Conservation (phyloP, 1,140 invertebrate genomes). For the Condylostylus longicornis region DNA sequence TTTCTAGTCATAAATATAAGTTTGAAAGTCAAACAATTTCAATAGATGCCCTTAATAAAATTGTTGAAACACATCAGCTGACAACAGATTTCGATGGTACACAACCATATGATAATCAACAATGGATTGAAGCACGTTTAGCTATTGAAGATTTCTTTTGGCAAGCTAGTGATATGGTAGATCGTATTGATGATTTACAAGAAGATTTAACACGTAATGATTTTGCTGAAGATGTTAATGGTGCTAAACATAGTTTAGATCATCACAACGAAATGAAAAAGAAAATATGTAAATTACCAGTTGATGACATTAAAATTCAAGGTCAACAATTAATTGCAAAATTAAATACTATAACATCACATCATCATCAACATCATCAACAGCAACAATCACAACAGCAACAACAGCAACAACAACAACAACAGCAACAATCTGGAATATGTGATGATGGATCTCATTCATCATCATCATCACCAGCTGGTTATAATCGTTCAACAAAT, state of each 20-base stretch:
- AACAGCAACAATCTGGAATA: slow-evolving; percentile 5
- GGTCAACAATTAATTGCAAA: slow-evolving; percentile 34
- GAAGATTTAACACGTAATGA: slow-evolving; percentile 81
- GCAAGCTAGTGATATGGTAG: slow-evolving; percentile 82
- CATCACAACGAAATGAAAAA: slow-evolving; percentile 89
- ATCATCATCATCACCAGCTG: no score
- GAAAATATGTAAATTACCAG: slow-evolving; percentile 80
- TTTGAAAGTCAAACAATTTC: slow-evolving; percentile 97
- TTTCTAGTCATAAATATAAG: slow-evolving; percentile 95
- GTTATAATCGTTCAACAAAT: no score
- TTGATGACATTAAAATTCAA: slow-evolving; percentile 76
- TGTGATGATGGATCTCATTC: slow-evolving; percentile 1
- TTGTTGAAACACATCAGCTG: slow-evolving; percentile 80
- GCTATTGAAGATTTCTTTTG: slow-evolving; percentile 90
- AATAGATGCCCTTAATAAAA: slow-evolving; percentile 81
- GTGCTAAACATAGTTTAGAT: slow-evolving; percentile 80
- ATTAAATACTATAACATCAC: slow-evolving; percentile 19
- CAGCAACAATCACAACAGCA: no score
- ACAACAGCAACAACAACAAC: slow-evolving; percentile 10
- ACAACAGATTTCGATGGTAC: slow-evolving; percentile 88
- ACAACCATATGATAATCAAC: slow-evolving; percentile 84
- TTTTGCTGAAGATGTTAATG: slow-evolving; percentile 80
- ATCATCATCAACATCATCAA: no score
- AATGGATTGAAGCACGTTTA: slow-evolving; percentile 89
- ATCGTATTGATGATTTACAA: slow-evolving; percentile 78